Percentiles rank a stretch among this genome's conserved stretches.
phyloP scores from a whole-genome alignment of 2,797 vertebrate genomes.

The Danio albolineatus region DNA sequence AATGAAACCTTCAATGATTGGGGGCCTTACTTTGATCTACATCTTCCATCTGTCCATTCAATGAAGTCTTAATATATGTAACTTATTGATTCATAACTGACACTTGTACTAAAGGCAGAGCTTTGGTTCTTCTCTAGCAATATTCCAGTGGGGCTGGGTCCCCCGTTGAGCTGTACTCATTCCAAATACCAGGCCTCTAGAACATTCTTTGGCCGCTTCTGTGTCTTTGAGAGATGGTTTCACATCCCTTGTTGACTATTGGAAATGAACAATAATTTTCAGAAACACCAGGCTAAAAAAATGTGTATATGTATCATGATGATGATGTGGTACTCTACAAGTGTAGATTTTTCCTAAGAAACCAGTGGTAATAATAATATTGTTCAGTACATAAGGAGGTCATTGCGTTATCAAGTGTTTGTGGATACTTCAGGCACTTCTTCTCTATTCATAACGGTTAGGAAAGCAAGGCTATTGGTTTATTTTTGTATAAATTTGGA shows the following conservation, averaged over 20 bases:
- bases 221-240: conserved; percentile 18
- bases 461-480: conserved; percentile 9
- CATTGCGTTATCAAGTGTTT: conserved; percentile 13
- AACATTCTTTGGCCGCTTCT: conserved; percentile 6
- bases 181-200: conserved; percentile 59
- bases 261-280: conserved; percentile 8
- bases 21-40: conserved; percentile 17
- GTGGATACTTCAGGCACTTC: neutral
- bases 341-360: conserved; percentile 50
- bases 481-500: conserved; percentile 13
- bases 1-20: conserved; percentile 6
- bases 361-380: conserved; percentile 56
- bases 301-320: neutral
- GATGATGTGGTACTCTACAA: conserved; percentile 41
- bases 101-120: conserved; percentile 53
- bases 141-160: conserved; percentile 73
- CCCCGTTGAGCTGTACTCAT: conserved; percentile 65
- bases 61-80: conserved; percentile 50
- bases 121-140: conserved; percentile 55
- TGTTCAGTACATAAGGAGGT: neutral
- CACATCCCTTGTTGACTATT: neutral
- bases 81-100: conserved; percentile 58
- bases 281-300: neutral
- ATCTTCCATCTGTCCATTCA: conserved; percentile 8
- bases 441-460: conserved; percentile 5